Evolutionary conservation across 2,113 vertebrate genomes (phyloP).

Genomic region (Cyprinodon brontotheroides): DNA sequence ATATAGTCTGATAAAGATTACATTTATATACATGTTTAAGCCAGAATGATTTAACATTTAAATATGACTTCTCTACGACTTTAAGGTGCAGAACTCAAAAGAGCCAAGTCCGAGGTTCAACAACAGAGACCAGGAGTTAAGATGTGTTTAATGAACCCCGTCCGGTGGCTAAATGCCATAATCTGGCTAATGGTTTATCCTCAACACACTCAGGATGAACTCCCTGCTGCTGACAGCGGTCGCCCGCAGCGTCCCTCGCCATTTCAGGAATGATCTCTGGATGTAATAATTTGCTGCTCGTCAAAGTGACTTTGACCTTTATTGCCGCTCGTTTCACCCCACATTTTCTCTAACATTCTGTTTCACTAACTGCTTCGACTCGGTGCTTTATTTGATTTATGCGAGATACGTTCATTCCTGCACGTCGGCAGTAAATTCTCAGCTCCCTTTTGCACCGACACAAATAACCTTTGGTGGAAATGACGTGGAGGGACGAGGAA

Average conservation of each 20-base stretch:
- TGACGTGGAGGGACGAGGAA: not conserved
- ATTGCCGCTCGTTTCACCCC: not conserved
- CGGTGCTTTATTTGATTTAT: not conserved
- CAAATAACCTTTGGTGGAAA: not conserved
- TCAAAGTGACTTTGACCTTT: not conserved
- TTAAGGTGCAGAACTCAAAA: not conserved
- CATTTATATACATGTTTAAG: too few relatives aligned
- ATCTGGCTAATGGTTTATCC: not conserved
- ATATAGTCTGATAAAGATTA: too few relatives aligned
- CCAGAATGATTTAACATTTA: too few relatives aligned
- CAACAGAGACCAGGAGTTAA: not conserved
- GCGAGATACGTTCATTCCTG: not conserved
- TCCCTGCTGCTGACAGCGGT: not conserved
- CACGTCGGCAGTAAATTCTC: not conserved
- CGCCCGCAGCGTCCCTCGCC: not conserved
- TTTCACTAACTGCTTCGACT: slow-evolving; percentile 3
- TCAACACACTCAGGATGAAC: not conserved
- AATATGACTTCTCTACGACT: too few relatives aligned
- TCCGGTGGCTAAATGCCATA: not conserved
- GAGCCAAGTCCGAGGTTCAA: not conserved
- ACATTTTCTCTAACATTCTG: not conserved
- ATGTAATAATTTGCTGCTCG: not conserved
- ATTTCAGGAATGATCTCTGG: slow-evolving; percentile 2
- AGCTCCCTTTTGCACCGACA: not conserved
- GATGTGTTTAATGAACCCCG: not conserved